Evolutionary conservation across 23 tunicate species (phyloP).

Genomic region (Trididemnum nubilum): DNA sequence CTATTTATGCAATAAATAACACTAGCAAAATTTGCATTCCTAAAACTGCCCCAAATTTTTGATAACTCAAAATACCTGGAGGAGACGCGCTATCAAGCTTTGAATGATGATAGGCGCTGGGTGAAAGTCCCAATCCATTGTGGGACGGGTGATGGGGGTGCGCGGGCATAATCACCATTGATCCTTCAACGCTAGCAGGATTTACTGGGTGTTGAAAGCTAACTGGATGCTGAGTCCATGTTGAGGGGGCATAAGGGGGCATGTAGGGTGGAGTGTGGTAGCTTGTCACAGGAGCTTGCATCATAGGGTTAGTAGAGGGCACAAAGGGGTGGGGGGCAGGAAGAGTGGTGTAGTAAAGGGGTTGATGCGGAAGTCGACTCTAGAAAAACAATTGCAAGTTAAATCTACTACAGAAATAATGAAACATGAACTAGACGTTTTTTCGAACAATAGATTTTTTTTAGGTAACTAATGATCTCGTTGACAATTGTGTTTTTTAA

Average conservation of each 20-base stretch:
- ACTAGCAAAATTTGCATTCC: too few relatives aligned
- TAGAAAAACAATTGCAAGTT: neutral
- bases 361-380: constrained; percentile 43
- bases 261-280: constrained; percentile 50
- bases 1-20: too few relatives aligned
- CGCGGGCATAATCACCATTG: constrained; percentile 22
- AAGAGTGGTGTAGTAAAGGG: constrained; percentile 20
- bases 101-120: neutral
- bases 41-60: too few relatives aligned
- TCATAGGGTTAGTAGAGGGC: constrained; percentile 25
- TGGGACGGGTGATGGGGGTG: constrained; percentile 15
- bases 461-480: too few relatives aligned
- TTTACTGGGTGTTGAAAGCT: constrained; percentile 18
- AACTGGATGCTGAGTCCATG: constrained; percentile 42
- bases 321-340: constrained; percentile 37
- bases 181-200: constrained; percentile 27
- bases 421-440: too few relatives aligned
- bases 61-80: too few relatives aligned
- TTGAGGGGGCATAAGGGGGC: constrained; percentile 53
- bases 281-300: constrained; percentile 14
- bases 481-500: too few relatives aligned
- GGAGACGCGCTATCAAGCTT: neutral
- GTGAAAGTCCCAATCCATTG: neutral
- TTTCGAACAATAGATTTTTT: too few relatives aligned
- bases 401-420: too few relatives aligned